phyloP scores from a whole-genome alignment of 2,888 invertebrate genomes.

The Folsomia candida region DNA sequence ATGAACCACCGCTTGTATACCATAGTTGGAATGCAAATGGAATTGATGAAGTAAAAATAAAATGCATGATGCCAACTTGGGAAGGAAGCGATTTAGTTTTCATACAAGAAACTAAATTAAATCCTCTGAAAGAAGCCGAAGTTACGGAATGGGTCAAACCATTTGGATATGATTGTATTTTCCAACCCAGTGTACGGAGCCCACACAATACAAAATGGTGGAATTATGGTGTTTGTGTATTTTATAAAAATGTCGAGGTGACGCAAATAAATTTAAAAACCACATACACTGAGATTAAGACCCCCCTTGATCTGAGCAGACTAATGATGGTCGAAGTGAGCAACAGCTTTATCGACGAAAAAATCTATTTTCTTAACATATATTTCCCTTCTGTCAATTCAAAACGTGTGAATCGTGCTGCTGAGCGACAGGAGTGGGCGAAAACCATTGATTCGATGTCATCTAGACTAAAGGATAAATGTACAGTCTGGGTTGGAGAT shows the following conservation, averaged over 20 bases:
- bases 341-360: not conserved
- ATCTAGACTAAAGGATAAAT: not conserved
- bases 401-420: not conserved
- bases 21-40: not conserved
- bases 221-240: not conserved
- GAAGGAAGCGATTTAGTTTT: not conserved
- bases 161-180: not conserved
- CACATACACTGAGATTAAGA: not conserved
- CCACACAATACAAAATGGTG: not conserved
- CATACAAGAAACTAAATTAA: not conserved
- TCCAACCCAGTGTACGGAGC: not conserved
- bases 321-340: not conserved
- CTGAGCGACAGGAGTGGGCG: not conserved
- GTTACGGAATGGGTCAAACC: no score
- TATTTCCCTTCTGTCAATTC: no score
- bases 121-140: not conserved
- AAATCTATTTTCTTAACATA: not conserved
- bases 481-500: not conserved
- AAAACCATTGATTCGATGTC: not conserved
- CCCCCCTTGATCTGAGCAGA: not conserved
- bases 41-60: not conserved
- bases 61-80: not conserved
- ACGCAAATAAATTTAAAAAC: not conserved
- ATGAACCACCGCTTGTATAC: not conserved
- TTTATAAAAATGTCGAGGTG: not conserved